Evolutionary conservation across 2,797 vertebrate species (phyloP), one percentile per base, ranked within the genome.

Genomic region (Lepilemur ruficaudatus): DNA sequence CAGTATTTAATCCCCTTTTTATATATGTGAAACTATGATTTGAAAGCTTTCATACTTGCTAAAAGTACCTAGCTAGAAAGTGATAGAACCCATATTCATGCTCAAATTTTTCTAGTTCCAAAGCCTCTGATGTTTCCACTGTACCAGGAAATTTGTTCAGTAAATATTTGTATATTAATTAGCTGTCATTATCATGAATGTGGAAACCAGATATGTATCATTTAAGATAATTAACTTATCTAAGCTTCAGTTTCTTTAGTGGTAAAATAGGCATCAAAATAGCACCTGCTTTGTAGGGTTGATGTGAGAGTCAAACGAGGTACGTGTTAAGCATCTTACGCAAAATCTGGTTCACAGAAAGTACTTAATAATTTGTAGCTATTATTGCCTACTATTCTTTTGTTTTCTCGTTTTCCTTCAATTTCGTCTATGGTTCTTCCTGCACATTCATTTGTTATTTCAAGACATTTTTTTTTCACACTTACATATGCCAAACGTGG

Each of bases 401-500:
- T 73, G 9, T 43, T 91, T 78, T 72, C 50, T 63, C 10, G 18
- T 82, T 96, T 83, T 59, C 8, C 48, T 89, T 91, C 38, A 81
- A 0, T 81, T 63, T 89, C 86, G 18, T 89, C 61, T 63, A 0
- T 78, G 17, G 32, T 82, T 84, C 55, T 91, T 88, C 32, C 5
- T 52, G 13, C 7, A 43, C 70, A 57, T 65, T 81, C 23, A 25
- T 38, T 95, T 87, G 41, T 65, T 92, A 63, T 78, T 59, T 69
- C 15, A 63, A 59, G 86, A 72, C 43, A 41, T 89, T 93, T 96
- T 84, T n/a, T 20, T 92, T 22, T 92, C 75, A 79, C 8, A 61
- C 25, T 85, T 86, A 92, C 1, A 30, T 59, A 70, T 72, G 30
- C 12, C 85, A 93, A 76, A 83, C 4, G 7, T 48, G 38, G 17